phyloP scores from a whole-genome alignment of 1,140 invertebrate species.

The Teleogryllus occipitalis region DNA sequence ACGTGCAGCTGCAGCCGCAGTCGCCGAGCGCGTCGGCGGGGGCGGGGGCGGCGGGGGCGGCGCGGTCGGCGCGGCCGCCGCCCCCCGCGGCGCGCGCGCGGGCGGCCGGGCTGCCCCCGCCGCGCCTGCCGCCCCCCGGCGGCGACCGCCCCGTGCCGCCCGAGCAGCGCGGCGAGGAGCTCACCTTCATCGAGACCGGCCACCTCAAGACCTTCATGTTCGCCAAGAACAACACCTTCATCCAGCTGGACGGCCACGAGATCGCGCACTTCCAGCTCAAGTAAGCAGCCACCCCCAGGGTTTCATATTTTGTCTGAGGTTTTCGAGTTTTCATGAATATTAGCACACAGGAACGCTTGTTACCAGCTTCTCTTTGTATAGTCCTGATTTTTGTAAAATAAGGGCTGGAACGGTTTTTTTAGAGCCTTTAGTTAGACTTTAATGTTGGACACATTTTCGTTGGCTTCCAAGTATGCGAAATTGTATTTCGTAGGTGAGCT shows the following conservation, averaged over 20 bases:
- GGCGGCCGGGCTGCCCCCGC: conserved; percentile 35
- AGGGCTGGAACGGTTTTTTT: no score
- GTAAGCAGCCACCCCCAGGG: conserved; percentile 42
- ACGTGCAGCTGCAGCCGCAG: conserved; percentile 28
- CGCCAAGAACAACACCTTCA: conserved; percentile 76
- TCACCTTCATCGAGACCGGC: conserved; percentile 74
- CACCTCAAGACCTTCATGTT: conserved; percentile 75
- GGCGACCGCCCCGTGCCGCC: conserved; percentile 54
- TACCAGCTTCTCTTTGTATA: no score
- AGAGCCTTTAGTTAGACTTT: no score
- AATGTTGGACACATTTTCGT: no score
- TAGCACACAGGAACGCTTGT: no score
- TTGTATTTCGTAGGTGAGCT: no score
- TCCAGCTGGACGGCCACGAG: conserved; percentile 75
- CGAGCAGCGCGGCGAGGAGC: conserved; percentile 59
- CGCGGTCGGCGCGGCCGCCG: no score
- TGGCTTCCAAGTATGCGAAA: no score
- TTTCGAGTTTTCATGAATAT: no score
- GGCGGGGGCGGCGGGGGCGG: conserved; percentile 31
- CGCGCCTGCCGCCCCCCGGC: conserved; percentile 36
- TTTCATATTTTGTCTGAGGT: no score
- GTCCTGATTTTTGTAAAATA: no score
- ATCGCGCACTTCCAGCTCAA: conserved; percentile 78
- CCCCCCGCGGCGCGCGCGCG: conserved; percentile 25
- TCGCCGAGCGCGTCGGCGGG: conserved; percentile 33